Conservation (phyloP, 2,797 vertebrate species). For the Microctenopoma steveboyesi region DNA sequence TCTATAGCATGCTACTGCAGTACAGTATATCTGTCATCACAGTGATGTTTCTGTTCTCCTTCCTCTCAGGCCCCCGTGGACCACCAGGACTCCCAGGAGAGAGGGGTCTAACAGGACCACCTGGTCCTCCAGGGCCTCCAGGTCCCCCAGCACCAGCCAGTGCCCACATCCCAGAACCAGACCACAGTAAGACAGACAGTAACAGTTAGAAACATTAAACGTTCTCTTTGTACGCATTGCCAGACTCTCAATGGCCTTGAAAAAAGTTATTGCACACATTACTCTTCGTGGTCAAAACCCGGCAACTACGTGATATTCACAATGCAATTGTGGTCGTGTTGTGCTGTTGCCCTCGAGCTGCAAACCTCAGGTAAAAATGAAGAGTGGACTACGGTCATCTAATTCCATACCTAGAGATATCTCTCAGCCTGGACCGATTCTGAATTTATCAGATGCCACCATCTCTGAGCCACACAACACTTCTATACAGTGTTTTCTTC, state of each 20-base stretch:
- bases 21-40: constrained; percentile 19
- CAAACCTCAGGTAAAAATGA: neutral
- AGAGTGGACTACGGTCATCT: neutral
- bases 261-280: neutral
- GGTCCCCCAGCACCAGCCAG: constrained; percentile 79
- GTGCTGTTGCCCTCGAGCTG: neutral
- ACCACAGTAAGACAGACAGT: constrained; percentile 71
- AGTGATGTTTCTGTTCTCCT: constrained; percentile 39
- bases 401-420: neutral
- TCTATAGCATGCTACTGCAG: neutral
- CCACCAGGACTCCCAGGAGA: constrained; percentile 86
- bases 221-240: too few species aligned
- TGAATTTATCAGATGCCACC: neutral
- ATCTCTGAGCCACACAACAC: neutral
- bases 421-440: neutral
- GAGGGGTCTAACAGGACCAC: constrained; percentile 85
- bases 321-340: neutral
- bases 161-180: constrained; percentile 75
- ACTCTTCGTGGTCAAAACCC: neutral
- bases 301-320: neutral
- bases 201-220: too few species aligned
- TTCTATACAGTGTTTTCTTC: neutral
- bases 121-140: constrained; percentile 88
- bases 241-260: too few species aligned
- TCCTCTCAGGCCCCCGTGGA: constrained; percentile 76